Evolutionary conservation across 2,888 invertebrate genomes (phyloP).

Genomic region (Platerodrilus igneus): DNA sequence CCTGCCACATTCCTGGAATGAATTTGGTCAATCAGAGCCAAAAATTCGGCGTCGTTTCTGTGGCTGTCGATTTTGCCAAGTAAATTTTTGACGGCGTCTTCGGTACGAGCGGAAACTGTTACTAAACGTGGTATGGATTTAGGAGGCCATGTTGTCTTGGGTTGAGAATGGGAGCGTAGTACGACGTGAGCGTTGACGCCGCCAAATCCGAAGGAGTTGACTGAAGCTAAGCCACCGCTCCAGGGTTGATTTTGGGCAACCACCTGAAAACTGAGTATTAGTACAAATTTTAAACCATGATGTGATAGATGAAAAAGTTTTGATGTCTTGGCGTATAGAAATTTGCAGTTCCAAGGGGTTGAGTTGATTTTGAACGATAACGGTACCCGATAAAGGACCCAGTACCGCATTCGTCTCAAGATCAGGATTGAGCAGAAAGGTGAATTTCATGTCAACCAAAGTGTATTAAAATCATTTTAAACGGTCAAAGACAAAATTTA

Average conservation of each 20-base stretch:
- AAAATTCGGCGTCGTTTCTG: conserved; percentile 65
- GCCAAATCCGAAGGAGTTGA: conserved; percentile 98
- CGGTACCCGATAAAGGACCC: too few species aligned
- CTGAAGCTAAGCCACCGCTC: conserved; percentile 85
- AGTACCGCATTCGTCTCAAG: too few species aligned
- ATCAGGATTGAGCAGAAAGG: too few species aligned
- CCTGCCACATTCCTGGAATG: conserved; percentile 66
- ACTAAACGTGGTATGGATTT: conserved; percentile 64
- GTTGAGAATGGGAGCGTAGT: conserved; percentile 73
- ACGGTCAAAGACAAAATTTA: too few species aligned
- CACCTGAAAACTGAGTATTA: conserved; percentile 52
- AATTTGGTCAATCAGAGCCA: conserved; percentile 71
- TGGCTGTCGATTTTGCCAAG: conserved; percentile 58
- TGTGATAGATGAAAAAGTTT: too few species aligned
- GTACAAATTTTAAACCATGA: too few species aligned
- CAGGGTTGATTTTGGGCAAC: conserved; percentile 78
- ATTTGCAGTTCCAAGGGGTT: too few species aligned
- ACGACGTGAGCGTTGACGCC: conserved; percentile 94
- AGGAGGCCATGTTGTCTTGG: conserved; percentile 56
- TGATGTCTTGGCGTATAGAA: too few species aligned
- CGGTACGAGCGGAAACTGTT: conserved; percentile 79
- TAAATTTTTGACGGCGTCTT: conserved; percentile 66
- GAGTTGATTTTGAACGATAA: too few species aligned
- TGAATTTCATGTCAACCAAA: too few species aligned
- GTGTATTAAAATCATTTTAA: too few species aligned